Conservation (phyloP, 2,113 vertebrate genomes). For the Pachyramphus minor region DNA sequence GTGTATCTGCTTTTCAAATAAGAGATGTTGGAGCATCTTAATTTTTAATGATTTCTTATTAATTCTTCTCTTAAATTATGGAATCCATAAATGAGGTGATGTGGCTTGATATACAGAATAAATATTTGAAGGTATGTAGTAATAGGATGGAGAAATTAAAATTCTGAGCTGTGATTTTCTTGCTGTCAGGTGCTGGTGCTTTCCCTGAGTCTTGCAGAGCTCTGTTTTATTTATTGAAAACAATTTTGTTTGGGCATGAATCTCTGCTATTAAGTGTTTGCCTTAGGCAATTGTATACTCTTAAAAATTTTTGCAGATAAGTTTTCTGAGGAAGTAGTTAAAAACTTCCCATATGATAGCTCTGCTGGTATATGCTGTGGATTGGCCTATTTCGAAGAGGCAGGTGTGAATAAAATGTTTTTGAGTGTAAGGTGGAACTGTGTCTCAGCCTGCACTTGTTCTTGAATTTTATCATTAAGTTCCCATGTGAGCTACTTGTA, state of each 20-base stretch:
- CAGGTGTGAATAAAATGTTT: conserved; percentile 82
- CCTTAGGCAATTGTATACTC: neutral
- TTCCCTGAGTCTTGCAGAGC: neutral
- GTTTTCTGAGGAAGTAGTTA: conserved; percentile 82
- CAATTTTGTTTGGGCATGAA: neutral
- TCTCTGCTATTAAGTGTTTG: neutral
- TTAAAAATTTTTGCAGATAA: conserved; percentile 62
- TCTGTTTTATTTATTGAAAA: neutral
- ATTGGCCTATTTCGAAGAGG: conserved; percentile 76
- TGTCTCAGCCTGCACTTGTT: neutral
- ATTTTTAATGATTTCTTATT: neutral
- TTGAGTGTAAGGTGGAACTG: conserved; percentile 76
- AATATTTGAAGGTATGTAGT: neutral
- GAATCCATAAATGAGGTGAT: neutral
- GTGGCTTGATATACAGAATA: neutral
- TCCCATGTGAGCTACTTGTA: neutral
- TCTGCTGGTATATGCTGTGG: conserved; percentile 80
- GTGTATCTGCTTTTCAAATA: neutral
- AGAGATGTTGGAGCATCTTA: neutral
- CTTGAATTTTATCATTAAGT: neutral
- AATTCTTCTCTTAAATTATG: neutral
- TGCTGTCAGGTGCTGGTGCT: neutral
- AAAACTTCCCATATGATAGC: conserved; percentile 77
- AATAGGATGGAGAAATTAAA: neutral
- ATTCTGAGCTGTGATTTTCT: neutral